Conservation (phyloP, 2,888 invertebrate genomes). For the Drepana falcataria region DNA sequence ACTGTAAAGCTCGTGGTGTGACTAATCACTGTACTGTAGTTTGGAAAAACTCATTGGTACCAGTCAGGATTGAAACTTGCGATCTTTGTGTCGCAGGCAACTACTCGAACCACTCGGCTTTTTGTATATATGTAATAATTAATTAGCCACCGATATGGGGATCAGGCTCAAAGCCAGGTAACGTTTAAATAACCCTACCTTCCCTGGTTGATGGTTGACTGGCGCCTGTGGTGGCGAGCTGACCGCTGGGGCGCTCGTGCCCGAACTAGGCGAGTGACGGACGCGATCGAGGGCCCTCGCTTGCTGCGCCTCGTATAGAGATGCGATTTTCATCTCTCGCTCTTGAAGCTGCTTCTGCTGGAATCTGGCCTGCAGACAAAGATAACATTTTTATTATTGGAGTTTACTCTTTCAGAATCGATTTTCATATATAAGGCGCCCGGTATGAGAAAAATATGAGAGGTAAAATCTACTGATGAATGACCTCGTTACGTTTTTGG, state of each 20-base stretch:
- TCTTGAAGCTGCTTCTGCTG: constrained; percentile 90
- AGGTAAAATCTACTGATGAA: too few relatives aligned
- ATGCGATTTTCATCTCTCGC: constrained; percentile 86
- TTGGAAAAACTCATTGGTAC: too few relatives aligned
- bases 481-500: too few relatives aligned
- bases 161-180: not conserved
- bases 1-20: too few relatives aligned
- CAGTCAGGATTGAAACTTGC: too few relatives aligned
- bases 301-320: constrained; percentile 81
- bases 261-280: constrained; percentile 38
- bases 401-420: too few relatives aligned
- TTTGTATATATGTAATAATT: too few relatives aligned
- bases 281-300: constrained; percentile 80
- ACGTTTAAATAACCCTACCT: constrained; percentile 31
- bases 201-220: constrained; percentile 50
- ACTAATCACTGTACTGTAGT: too few relatives aligned
- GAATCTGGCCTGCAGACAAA: constrained; percentile 84
- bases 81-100: too few relatives aligned
- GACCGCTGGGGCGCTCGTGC: constrained; percentile 10
- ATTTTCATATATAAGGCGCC: too few relatives aligned
- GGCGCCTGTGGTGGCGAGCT: constrained; percentile 30
- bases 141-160: not conserved
- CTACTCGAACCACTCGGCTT: too few relatives aligned
- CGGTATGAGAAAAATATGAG: too few relatives aligned
- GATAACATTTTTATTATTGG: not conserved